A percentile compares a stretch with the other conserved stretches of the same genome.
phyloP scores from a whole-genome alignment of 2,888 invertebrate genomes.

The Laspeyria flexula region DNA sequence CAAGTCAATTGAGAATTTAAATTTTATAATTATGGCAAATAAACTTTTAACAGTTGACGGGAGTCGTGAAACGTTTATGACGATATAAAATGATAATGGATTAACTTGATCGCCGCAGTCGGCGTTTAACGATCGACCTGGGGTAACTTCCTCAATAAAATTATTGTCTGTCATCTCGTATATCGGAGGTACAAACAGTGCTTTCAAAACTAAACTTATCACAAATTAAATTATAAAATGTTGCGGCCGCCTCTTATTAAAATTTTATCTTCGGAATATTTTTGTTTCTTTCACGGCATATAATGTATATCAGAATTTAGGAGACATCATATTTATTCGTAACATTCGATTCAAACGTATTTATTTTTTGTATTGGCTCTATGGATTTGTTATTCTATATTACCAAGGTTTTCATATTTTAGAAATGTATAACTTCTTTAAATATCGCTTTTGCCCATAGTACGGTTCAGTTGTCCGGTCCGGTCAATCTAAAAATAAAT shows the following conservation, averaged over 20 bases:
- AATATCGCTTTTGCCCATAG: no score
- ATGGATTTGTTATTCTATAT: no score
- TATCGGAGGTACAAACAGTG: constrained; percentile 44
- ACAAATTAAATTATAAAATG: constrained; percentile 14
- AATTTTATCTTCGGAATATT: not conserved
- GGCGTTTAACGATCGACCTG: constrained; percentile 75
- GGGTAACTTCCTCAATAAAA: constrained; percentile 83
- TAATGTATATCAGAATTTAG: not conserved
- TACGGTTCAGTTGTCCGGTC: no score
- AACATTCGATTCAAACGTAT: not conserved
- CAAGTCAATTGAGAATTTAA: constrained; percentile 48
- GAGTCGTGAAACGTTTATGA: constrained; percentile 81
- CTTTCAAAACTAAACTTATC: constrained; percentile 36
- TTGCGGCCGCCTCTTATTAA: not conserved
- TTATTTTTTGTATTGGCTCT: not conserved
- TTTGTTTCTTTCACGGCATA: constrained; percentile 1
- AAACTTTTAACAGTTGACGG: constrained; percentile 70
- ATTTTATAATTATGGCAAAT: constrained; percentile 61
- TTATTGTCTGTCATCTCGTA: constrained; percentile 66
- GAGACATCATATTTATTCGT: constrained; percentile 1
- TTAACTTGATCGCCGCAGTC: constrained; percentile 77
- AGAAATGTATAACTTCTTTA: no score
- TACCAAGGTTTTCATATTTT: no score
- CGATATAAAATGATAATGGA: constrained; percentile 82
- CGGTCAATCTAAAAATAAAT: no score